These are phyloP conservation scores for Menidia menidia DNA, from an alignment of 2,797 vertebrate species.

Conservation along the genomic window DNA sequence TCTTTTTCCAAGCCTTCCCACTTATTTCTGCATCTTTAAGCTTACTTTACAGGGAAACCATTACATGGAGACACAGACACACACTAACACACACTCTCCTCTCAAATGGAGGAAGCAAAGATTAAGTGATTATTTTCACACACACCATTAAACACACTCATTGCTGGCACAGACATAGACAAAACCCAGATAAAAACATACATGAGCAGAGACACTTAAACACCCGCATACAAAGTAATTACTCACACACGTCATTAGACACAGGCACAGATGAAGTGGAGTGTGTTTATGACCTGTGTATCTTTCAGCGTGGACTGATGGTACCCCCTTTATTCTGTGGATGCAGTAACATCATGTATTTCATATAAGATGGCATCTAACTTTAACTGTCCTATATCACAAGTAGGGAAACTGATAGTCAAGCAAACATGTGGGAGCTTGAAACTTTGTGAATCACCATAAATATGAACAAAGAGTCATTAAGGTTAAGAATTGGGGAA, in stretches of 20 bases:
- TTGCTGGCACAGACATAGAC: slow-evolving; percentile 68
- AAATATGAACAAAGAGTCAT: background rate
- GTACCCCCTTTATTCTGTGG: slow-evolving; percentile 34
- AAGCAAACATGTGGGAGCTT: background rate
- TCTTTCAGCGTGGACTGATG: slow-evolving; percentile 49
- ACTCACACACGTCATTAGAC: slow-evolving; percentile 81
- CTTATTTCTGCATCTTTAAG: slow-evolving; percentile 43
- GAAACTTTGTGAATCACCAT: background rate
- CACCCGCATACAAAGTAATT: slow-evolving; percentile 73
- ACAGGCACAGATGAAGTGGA: slow-evolving; percentile 75
- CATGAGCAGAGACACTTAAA: slow-evolving; percentile 76
- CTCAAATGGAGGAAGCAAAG: slow-evolving; percentile 70
- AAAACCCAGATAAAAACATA: slow-evolving; percentile 76
- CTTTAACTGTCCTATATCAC: slow-evolving; percentile 19
- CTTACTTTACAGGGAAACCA: slow-evolving; percentile 54
- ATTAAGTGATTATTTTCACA: slow-evolving; percentile 82
- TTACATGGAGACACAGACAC: slow-evolving; percentile 29
- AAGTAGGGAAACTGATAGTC: slow-evolving; percentile 8
- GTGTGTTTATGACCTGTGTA: slow-evolving; percentile 74
- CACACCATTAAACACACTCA: slow-evolving; percentile 82
- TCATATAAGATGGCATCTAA: slow-evolving; percentile 30
- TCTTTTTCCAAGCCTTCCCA: slow-evolving; percentile 25
- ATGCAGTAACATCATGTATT: slow-evolving; percentile 44
- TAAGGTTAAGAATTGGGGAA: background rate
- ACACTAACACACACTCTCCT: slow-evolving; percentile 37